Conservation (phyloP, 2,888 invertebrate species). For the Holacanthella duospinosa region DNA sequence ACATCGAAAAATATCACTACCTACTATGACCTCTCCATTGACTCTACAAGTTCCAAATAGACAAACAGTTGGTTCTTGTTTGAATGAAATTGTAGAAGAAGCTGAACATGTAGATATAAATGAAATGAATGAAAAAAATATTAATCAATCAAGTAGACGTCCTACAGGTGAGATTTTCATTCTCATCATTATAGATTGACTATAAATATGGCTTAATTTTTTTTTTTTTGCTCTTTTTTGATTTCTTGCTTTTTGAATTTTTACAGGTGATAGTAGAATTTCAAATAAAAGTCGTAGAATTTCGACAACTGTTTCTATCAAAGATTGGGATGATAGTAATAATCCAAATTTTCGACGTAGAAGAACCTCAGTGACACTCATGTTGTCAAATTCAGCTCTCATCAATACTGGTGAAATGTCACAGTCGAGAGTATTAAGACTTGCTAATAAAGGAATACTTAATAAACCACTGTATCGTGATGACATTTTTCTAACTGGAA, state of each 20-base stretch:
- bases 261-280: background rate
- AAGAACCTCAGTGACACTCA: background rate
- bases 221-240: no score
- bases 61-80: background rate
- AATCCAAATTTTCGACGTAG: background rate
- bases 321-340: background rate
- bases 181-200: no score
- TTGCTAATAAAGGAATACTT: conserved; percentile 30
- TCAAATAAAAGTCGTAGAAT: background rate
- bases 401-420: conserved; percentile 25
- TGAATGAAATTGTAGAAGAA: conserved; percentile 33
- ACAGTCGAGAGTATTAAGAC: conserved; percentile 41
- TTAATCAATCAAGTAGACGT: background rate
- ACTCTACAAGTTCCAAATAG: background rate
- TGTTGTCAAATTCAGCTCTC: conserved; percentile 3
- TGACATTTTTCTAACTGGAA: conserved; percentile 84
- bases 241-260: no score
- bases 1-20: background rate
- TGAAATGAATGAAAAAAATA: conserved; percentile 4
- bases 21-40: background rate
- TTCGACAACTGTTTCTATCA: background rate
- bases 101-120: conserved; percentile 28
- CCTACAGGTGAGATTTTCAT: background rate
- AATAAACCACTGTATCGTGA: conserved; percentile 71
- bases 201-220: no score